Percentiles rank a stretch among this genome's conserved stretches.
phyloP scores from a whole-genome alignment of 2,113 vertebrate genomes.

The Anas platyrhynchos region DNA sequence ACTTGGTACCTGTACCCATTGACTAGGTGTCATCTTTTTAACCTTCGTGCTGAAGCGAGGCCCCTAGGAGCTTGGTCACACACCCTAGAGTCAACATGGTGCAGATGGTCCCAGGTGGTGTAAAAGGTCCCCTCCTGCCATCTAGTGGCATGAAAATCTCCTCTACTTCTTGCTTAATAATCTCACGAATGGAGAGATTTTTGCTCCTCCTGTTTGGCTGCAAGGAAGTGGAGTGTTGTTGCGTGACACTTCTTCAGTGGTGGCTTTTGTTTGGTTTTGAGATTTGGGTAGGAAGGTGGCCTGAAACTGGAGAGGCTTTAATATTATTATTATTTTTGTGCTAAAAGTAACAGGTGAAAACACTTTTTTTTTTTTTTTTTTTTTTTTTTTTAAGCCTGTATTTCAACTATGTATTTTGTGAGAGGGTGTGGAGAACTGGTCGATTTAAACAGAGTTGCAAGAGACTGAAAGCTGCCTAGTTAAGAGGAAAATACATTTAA shows the following conservation, averaged over 20 bases:
- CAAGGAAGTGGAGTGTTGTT: neutral
- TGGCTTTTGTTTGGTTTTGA: neutral
- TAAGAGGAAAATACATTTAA: neutral
- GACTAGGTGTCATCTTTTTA: neutral
- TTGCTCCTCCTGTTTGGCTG: neutral
- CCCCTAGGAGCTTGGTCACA: neutral
- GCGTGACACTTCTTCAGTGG: neutral
- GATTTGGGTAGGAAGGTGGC: neutral
- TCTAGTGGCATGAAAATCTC: neutral
- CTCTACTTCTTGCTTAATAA: neutral
- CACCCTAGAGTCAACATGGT: rapidly evolving
- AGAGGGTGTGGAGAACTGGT: too few species aligned
- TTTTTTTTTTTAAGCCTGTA: neutral
- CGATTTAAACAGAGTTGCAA: neutral
- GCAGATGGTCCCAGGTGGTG: neutral
- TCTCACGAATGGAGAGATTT: neutral
- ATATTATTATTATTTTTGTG: too few species aligned
- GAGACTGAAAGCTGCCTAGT: neutral
- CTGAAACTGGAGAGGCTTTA: neutral
- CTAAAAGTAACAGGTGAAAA: too few species aligned
- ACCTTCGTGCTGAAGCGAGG: neutral
- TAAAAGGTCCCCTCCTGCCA: neutral
- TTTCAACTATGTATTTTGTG: neutral
- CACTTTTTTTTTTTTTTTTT: neutral
- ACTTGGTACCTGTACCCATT: neutral